Evolutionary conservation across 2,888 invertebrate species (phyloP).

Genomic region (Acheta domesticus): DNA sequence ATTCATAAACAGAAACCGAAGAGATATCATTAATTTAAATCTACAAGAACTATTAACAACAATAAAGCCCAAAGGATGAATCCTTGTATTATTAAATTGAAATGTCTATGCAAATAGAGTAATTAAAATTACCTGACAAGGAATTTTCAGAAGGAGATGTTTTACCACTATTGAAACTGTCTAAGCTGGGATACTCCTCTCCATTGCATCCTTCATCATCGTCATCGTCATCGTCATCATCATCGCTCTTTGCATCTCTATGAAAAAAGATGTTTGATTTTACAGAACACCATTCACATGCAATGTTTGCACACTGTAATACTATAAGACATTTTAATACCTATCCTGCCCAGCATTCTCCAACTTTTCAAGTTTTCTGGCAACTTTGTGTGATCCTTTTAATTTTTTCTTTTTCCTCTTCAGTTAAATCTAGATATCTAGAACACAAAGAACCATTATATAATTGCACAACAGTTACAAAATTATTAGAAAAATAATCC

Average conservation of each 20-base stretch:
- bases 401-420: conserved; percentile 89
- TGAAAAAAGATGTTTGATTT: background rate
- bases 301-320: too few relatives aligned
- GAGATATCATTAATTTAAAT: too few relatives aligned
- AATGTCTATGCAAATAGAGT: background rate
- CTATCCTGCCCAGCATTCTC: conserved; percentile 74
- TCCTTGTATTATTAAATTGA: background rate
- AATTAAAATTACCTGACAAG: conserved; percentile 47
- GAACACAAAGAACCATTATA: background rate
- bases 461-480: too few relatives aligned
- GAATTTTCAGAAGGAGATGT: conserved; percentile 65
- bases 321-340: conserved; percentile 41
- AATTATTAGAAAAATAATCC: background rate
- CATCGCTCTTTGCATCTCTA: conserved; percentile 23
- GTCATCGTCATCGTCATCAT: conserved; percentile 65
- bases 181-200: conserved; percentile 41
- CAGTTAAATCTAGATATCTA: conserved; percentile 84
- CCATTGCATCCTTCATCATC: conserved; percentile 57
- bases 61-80: background rate
- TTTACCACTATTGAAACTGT: conserved; percentile 43
- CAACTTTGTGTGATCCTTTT: conserved; percentile 87
- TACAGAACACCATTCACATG: too few relatives aligned
- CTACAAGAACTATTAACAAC: background rate
- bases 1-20: too few relatives aligned
- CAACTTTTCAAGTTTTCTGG: conserved; percentile 85